Conservation (phyloP, 2,888 invertebrate genomes). For the Aspidiotus rigidus region DNA sequence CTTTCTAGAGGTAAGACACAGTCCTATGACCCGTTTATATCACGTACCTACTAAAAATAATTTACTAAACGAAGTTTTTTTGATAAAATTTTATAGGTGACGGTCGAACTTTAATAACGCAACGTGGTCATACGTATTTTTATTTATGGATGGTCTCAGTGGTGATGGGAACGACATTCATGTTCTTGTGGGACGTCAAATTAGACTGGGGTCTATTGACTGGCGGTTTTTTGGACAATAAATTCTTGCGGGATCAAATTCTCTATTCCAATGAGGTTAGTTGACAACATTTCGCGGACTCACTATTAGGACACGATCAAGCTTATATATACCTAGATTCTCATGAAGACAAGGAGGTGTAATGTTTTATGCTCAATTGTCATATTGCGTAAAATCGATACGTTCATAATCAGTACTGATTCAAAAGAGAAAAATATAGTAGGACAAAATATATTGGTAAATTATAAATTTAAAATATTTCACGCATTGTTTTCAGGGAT, state of each 20-base stretch:
- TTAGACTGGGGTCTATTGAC: slow-evolving; percentile 84
- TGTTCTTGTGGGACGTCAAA: slow-evolving; percentile 76
- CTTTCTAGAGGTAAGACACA: neutral
- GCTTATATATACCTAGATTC: too few species aligned
- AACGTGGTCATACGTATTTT: slow-evolving; percentile 51
- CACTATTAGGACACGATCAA: too few species aligned
- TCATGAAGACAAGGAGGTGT: too few species aligned
- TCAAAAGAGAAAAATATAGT: too few species aligned
- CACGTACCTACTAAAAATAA: neutral
- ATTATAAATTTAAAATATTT: too few species aligned
- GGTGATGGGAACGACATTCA: slow-evolving; percentile 64
- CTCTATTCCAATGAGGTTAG: slow-evolving; percentile 66
- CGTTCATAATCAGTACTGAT: too few species aligned
- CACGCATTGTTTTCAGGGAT: slow-evolving; percentile 49
- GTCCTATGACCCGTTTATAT: neutral
- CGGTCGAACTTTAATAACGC: slow-evolving; percentile 39
- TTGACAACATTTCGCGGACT: slow-evolving; percentile 32
- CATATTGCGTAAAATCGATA: too few species aligned
- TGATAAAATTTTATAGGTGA: neutral
- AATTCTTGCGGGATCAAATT: slow-evolving; percentile 65
- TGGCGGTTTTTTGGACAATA: slow-evolving; percentile 60
- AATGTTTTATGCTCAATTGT: too few species aligned
- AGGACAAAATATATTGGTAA: too few species aligned
- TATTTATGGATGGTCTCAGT: slow-evolving; percentile 60
- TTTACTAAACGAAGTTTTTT: neutral